Base-by-base conservation (phyloP, 1,140 invertebrate genomes). In the Platorchestia sp. region DNA sequence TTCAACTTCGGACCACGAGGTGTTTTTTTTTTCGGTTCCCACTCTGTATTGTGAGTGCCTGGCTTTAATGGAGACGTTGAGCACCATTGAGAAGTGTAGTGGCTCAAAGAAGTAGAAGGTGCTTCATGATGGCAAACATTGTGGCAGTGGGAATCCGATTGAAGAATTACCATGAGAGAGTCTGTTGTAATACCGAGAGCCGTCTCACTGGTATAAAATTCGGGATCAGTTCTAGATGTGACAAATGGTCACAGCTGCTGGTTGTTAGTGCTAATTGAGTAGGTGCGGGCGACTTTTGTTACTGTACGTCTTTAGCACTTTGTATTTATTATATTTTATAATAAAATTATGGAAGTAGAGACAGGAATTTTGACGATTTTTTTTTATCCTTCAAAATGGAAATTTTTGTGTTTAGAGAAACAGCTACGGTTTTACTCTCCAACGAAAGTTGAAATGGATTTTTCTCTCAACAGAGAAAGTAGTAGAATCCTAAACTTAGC, bases 291-390 rank as follows among this genome's bases (percentile, higher is more conserved):
- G 45, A 93, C 10, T 47, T 93, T 93, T 93, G 91, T 93, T 93
- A 93, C 91, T 93, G 91, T 45, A 93, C 91, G 91, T 93, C 43
- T 93, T 93, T 93, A 93, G 91, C 91, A 93, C 91, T 93, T 93
- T 93, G 91, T 93, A 93, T 93, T 93, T 93, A 93, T 93, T 93
- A 93, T 93, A 47, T 93, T 93, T 93, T 93, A 93, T 93, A 93
- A 93, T 93, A 93, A 93, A 93, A 93, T 93, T 40, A 93, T 93
- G 91, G 91, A 93, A 93, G 1, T 93, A 91, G 41, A 93, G 36
- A 90, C 41, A 90, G 87, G 27, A 75, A 75, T 75, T 51, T 19
- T 51, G n/a, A 51, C 27, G 59, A 27, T 19, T 36, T 22, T 75
- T 75, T 36, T 75, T 75, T 75, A 36, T 75, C 59, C 59, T 7